Evolutionary conservation across 2,888 invertebrate species (phyloP), one percentile per base, ranked within the genome.

Genomic region (Peribatodes rhomboidaria): DNA sequence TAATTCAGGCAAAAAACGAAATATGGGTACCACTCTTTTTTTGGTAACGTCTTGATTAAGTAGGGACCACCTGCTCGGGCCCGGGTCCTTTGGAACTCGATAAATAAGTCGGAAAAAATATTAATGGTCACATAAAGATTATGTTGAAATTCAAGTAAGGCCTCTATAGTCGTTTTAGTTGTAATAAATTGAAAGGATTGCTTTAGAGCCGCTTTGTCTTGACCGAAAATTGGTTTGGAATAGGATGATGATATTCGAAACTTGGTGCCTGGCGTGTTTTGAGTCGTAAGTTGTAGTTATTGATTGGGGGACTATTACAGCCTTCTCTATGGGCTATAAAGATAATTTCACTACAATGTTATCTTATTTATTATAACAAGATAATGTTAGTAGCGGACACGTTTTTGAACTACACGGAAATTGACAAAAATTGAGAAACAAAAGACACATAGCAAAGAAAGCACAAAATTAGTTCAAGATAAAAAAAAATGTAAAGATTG

Each of bases 1-100:
- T 92, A 91, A 90, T 84, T 92, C 89, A 91, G 82, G 74, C 83
- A 87, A 87, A 88, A 88, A 89, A 89, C 84, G 82, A 88, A 85
- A 88, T 87, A 87, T 88, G 81, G 86, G 82, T 83, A 76, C 81
- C 80, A 71, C 82, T 82, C 86, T 86, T 86, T 84, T 88, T 90
- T 92, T 83, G 87, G 92, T 91, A 90, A 93, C 92, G 85, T 92
- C 93, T 93, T 93, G 92, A 93, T 93, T 93, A 93, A 93, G 90
- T 90, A 83, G 82, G 86, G 93, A 92, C 93, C 93, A 93, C 93
- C 93, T 93, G 92, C 92, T 80, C 71, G 86, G 80, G 81, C 70
- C 79, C 73, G 82, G 77, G 60, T 86, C 80, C 85, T 87, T 86
- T 77, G 85, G 86, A 83, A 85, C 80, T 79, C 83, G 74, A 91